phyloP scores from a whole-genome alignment of 1,140 invertebrate genomes.

The Geopemphigus sp. region DNA sequence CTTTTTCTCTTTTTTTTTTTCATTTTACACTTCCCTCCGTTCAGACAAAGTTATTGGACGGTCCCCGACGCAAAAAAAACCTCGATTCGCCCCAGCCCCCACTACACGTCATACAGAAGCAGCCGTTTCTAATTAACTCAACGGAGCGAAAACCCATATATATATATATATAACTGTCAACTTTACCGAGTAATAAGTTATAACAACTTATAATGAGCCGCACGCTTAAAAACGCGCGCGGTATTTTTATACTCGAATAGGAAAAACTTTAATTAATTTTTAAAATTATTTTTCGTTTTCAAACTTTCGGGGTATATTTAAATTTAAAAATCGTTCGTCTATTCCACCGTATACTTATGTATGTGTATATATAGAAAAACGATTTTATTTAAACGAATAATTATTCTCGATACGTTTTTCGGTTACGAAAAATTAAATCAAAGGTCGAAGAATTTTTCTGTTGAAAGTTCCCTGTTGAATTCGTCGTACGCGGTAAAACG shows the following conservation, averaged over 20 bases:
- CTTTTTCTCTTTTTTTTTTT: slow-evolving; percentile 36
- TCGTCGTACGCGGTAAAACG: too few species aligned
- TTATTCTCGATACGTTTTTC: too few species aligned
- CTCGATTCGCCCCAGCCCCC: not conserved
- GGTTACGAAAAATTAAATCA: too few species aligned
- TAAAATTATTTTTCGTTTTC: not conserved
- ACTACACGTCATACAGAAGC: slow-evolving; percentile 8
- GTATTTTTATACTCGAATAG: not conserved
- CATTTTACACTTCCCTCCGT: slow-evolving; percentile 24
- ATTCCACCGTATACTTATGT: too few species aligned
- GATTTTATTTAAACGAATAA: too few species aligned
- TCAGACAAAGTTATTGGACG: slow-evolving; percentile 30
- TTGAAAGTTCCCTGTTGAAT: too few species aligned
- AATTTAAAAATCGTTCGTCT: too few species aligned
- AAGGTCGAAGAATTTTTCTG: too few species aligned
- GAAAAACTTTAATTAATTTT: slow-evolving; percentile 6
- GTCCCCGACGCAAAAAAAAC: slow-evolving; percentile 3
- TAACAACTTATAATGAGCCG: too few species aligned
- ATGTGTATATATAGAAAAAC: too few species aligned
- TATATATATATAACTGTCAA: not conserved
- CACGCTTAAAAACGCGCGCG: not conserved
- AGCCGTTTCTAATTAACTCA: slow-evolving; percentile 30
- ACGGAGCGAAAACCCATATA: not conserved
- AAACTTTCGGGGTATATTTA: not conserved
- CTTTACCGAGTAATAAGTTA: not conserved